Conservation (phyloP, 2,888 invertebrate genomes). For the Hypercompe scribonia region DNA sequence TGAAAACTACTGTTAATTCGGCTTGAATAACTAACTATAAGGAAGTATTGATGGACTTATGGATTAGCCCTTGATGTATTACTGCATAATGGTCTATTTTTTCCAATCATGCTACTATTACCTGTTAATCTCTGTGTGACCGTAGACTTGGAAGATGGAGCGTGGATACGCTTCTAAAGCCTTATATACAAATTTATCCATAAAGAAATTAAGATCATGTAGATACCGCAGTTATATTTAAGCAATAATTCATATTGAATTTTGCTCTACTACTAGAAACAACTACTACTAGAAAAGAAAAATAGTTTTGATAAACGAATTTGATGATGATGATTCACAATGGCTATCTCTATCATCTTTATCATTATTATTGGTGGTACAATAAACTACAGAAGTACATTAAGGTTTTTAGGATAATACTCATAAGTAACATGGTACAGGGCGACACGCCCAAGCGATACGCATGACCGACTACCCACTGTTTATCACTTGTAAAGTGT, state of each 20-base stretch:
- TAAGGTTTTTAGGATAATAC: slow-evolving; percentile 38
- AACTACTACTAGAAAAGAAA: no score
- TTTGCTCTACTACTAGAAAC: neutral
- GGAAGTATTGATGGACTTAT: neutral
- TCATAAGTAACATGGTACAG: slow-evolving; percentile 44
- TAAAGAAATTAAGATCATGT: neutral
- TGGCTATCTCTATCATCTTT: slow-evolving; percentile 32
- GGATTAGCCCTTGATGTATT: neutral
- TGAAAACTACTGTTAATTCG: neutral
- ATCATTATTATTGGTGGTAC: slow-evolving; percentile 39
- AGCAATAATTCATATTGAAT: neutral
- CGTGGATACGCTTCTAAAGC: no score
- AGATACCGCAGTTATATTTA: neutral
- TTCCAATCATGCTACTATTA: neutral
- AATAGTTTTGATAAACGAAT: neutral
- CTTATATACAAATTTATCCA: neutral
- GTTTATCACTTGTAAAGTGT: slow-evolving; percentile 43
- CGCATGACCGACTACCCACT: slow-evolving; percentile 38
- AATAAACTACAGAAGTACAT: slow-evolving; percentile 44
- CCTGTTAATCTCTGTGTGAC: neutral
- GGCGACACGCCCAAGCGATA: slow-evolving; percentile 42
- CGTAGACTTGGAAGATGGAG: neutral
- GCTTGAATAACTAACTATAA: neutral
- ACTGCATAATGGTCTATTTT: neutral
- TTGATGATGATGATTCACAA: slow-evolving; percentile 14